A percentile compares a stretch with the other conserved stretches of the same genome.
phyloP scores from a whole-genome alignment of 2,797 vertebrate species.

The Zonotrichia albicollis region DNA sequence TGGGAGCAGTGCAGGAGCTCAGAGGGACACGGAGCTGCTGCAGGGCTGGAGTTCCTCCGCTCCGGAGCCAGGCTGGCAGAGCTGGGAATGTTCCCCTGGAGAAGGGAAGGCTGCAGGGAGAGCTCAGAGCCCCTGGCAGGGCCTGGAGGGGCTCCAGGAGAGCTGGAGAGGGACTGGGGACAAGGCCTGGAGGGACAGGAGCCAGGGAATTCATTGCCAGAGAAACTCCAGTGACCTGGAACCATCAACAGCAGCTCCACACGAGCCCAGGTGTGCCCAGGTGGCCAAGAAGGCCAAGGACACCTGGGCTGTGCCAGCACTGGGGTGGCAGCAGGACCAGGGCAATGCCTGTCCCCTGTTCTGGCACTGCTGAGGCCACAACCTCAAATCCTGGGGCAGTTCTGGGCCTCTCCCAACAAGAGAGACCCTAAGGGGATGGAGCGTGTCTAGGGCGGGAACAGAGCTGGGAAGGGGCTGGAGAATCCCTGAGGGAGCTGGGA shows the following conservation, averaged over 20 bases:
- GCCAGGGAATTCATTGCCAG: neutral
- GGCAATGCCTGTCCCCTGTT: neutral
- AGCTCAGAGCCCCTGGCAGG: rapidly evolving
- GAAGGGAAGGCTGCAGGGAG: neutral
- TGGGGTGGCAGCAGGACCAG: neutral
- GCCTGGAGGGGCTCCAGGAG: neutral
- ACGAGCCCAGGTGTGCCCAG: neutral
- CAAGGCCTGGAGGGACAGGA: neutral
- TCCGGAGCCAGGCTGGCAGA: neutral
- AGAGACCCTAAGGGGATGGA: neutral
- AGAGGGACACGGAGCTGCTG: rapidly evolving
- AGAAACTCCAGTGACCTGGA: neutral
- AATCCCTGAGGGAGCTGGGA: neutral
- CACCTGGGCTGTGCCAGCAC: neutral
- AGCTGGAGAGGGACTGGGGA: neutral
- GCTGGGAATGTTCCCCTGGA: neutral
- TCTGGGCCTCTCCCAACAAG: neutral
- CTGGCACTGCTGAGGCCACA: neutral
- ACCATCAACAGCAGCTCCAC: rapidly evolving
- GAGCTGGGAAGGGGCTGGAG: neutral
- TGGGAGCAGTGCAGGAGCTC: rapidly evolving
- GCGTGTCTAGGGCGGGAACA: rapidly evolving
- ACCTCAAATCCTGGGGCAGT: rapidly evolving
- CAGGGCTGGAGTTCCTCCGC: neutral
- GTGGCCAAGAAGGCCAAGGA: neutral